Base-by-base conservation (phyloP, 2,888 invertebrate species). In the Periphyllus acericola region DNA sequence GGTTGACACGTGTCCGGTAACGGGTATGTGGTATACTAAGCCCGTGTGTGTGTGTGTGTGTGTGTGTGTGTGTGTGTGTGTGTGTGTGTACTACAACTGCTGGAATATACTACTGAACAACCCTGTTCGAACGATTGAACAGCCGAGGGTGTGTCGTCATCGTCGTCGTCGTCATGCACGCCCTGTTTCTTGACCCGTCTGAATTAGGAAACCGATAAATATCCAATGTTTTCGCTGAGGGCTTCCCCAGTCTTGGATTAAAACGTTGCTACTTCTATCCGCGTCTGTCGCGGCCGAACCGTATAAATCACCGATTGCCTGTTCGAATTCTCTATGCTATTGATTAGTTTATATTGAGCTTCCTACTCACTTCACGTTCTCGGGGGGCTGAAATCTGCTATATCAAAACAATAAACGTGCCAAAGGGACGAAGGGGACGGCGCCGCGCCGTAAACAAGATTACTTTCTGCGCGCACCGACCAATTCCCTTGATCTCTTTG, bases 401-500 rank as follows among this genome's bases (percentile, higher is more conserved):
- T 72, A 79, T 86, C 85, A 86, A 86, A 86, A 86, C 79, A 79
- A 86, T 86, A 79, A 79, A 79, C 55, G 85, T 55, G 85, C 79
- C 85, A 79, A 71, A 79, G 85, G 71, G 79, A 86, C 79, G 71
- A 52, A 3, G 9, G 25, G 34, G 3, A 34, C 9, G 76, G 21
- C 32, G 32, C 14, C 17, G 19, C 19, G 84, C 66, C 52, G 78
- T 86, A 86, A 86, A 86, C 85, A 79, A 86, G 79, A 86, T 86
- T 86, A 86, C 85, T 86, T 86, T 86, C 79, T 52, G 55, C 34
- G 55, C 71, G 36, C 60, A 60, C 60, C 36, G 52, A 66, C 83
- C 75, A 66, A 79, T 79, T 86, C 85, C 79, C 85, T 86, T 79
- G 85, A 86, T 86, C 78, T 79, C 85, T 78, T 29, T 79, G 78